A percentile compares a stretch with the other conserved stretches of the same genome.
These are phyloP conservation scores for Lamellibrachia luymesi DNA, from an alignment of 1,140 invertebrate genomes.

Conservation along the genomic window DNA sequence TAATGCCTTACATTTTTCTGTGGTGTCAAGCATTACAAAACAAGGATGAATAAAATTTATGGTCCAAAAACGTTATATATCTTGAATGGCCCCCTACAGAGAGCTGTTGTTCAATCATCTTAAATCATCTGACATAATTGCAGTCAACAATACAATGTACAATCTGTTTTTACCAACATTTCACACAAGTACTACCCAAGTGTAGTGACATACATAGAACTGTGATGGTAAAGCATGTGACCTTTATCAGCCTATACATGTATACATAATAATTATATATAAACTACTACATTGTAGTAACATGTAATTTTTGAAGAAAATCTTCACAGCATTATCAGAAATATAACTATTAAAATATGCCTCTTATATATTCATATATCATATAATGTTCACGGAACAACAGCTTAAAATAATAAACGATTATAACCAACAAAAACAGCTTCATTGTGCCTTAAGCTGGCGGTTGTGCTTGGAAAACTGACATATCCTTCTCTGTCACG, in stretches of 20 bases:
- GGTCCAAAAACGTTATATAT: not conserved
- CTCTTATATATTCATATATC: not conserved
- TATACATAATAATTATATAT: not conserved
- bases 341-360: not conserved
- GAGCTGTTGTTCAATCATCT: not conserved
- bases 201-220: not conserved
- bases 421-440: conserved; percentile 1
- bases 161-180: not conserved
- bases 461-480: not conserved
- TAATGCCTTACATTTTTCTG: not conserved
- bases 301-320: not conserved
- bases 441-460: not conserved
- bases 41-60: not conserved
- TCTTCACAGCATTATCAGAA: not conserved
- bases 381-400: not conserved
- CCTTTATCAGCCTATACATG: not conserved
- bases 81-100: not conserved
- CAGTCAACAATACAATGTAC: no score
- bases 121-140: no score
- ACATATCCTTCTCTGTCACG: not conserved
- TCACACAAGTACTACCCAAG: not conserved
- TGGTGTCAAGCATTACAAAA: not conserved
- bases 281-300: not conserved
- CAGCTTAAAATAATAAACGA: not conserved
- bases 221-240: not conserved